A percentile compares a stretch with the other conserved stretches of the same genome.
phyloP scores from a whole-genome alignment of 2,113 vertebrate genomes.

The Scalopus aquaticus region DNA sequence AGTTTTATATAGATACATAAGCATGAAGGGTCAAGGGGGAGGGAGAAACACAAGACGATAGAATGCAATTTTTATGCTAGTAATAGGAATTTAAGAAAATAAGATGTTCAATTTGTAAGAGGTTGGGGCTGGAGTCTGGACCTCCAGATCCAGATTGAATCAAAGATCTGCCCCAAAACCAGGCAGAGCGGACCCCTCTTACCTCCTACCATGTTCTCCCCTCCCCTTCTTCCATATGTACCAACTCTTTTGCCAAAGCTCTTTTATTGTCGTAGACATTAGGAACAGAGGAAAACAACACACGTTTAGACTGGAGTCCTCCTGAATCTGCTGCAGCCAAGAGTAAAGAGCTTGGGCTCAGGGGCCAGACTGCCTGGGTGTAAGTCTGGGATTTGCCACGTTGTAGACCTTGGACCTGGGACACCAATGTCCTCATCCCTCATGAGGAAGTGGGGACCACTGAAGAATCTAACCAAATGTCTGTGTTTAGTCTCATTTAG shows the following conservation, averaged over 20 bases:
- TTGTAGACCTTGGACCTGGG: not conserved
- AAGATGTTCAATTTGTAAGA: not conserved
- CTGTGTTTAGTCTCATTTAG: not conserved
- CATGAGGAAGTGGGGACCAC: not conserved
- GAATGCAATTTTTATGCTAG: conserved; percentile 15
- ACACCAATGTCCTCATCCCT: not conserved
- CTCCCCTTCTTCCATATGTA: not conserved
- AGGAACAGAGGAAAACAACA: not conserved
- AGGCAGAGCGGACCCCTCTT: rapidly evolving
- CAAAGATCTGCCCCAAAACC: not conserved
- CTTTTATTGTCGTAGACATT: not conserved
- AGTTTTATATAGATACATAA: conserved; percentile 69
- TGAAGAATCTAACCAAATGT: not conserved
- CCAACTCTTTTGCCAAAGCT: not conserved
- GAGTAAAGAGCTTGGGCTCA: not conserved
- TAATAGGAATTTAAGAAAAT: not conserved
- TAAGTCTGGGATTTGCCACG: not conserved
- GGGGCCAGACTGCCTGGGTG: not conserved
- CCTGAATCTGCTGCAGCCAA: not conserved
- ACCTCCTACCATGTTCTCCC: not conserved
- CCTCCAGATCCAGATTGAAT: not conserved
- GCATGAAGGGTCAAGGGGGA: conserved; percentile 48
- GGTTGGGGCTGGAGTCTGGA: not conserved
- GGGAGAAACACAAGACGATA: conserved; percentile 20
- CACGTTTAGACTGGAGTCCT: not conserved